These are phyloP conservation scores for Oscheius sp. DNA, from an alignment of 1,140 invertebrate species.

Conservation along the genomic window DNA sequence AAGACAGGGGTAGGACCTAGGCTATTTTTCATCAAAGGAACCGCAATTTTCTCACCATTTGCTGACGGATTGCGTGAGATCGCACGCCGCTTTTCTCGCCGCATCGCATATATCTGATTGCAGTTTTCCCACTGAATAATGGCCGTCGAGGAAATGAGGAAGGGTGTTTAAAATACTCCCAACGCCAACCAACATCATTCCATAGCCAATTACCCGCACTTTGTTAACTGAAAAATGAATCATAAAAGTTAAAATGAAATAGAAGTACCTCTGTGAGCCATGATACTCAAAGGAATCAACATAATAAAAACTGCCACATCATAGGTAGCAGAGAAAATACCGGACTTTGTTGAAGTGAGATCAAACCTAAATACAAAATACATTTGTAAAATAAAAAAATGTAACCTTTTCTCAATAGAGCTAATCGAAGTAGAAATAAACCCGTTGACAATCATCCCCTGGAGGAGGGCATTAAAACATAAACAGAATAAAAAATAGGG, in stretches of 20 bases:
- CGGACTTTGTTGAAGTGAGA: slow-evolving; percentile 24
- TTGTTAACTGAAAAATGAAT: slow-evolving; percentile 28
- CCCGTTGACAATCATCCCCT: slow-evolving; percentile 35
- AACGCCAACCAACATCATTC: slow-evolving; percentile 31
- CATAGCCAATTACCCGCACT: slow-evolving; percentile 19
- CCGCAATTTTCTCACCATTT: not conserved
- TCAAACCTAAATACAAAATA: slow-evolving; percentile 5
- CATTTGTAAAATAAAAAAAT: not conserved
- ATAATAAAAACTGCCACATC: slow-evolving; percentile 27
- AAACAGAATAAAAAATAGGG: slow-evolving; percentile 10
- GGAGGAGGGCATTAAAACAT: slow-evolving; percentile 18
- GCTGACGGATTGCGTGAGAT: not conserved
- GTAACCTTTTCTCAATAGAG: slow-evolving; percentile 32
- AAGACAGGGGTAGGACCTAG: slow-evolving; percentile 7
- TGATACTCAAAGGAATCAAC: slow-evolving; percentile 18
- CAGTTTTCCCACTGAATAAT: slow-evolving; percentile 26
- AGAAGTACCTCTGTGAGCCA: slow-evolving; percentile 21
- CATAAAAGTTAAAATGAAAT: not conserved
- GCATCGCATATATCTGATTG: not conserved
- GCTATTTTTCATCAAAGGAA: not conserved
- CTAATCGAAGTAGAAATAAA: slow-evolving; percentile 32
- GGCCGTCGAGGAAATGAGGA: slow-evolving; percentile 20
- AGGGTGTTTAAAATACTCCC: slow-evolving; percentile 24
- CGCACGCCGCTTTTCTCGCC: slow-evolving; percentile 10
- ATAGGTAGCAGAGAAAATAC: slow-evolving; percentile 36